Evolutionary conservation across 2,888 invertebrate genomes (phyloP), one percentile per base, ranked within the genome.

Genomic region (Steinernema hermaphroditum): DNA sequence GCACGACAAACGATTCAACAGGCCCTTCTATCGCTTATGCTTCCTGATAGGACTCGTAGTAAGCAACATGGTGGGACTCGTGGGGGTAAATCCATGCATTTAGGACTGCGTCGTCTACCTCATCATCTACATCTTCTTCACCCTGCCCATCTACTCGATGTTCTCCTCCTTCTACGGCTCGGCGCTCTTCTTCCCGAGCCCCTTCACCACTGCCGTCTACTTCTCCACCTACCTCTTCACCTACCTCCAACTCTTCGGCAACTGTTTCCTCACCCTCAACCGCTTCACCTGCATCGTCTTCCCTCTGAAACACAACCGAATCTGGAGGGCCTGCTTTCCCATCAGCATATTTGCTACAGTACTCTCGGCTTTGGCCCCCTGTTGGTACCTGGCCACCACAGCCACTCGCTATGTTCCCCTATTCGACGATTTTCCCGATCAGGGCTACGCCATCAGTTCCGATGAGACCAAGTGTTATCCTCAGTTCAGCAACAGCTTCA

Each of bases 171-270:
- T 62, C 32, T 62, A 62, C 62, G 32, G 62, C 29, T 62, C 62
- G 2, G 29, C 62, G 16, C 32, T 62, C 62, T 62, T 62, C 62
- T 14, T 9, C 8, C 62, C 62, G 1, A 14, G 27, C 12, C 32
- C 32, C 14, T 34, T 62, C 62, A 62, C 62, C 62, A 62, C 16
- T 32, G 62, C 32, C 62, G 16, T 62, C 27, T 62, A 32, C 62
- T 62, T 62, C 62, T 62, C 62, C 32, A 32, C 62, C 12, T 62
- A 62, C 32, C 19, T 62, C 16, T 62, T 62, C 32, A 4, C 16
- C 62, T 62, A 62, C 32, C 34, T 62, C 12, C 62, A 62, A n/a
- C 62, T 62, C 32, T 62, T 62, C 62, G 62, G 62, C 62, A 62
- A 32, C 62, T 62, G 62, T 16, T 62, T 62, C 32, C 62, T 62